phyloP scores from a whole-genome alignment of 1,140 invertebrate species.

The Drosophila oshimai region DNA sequence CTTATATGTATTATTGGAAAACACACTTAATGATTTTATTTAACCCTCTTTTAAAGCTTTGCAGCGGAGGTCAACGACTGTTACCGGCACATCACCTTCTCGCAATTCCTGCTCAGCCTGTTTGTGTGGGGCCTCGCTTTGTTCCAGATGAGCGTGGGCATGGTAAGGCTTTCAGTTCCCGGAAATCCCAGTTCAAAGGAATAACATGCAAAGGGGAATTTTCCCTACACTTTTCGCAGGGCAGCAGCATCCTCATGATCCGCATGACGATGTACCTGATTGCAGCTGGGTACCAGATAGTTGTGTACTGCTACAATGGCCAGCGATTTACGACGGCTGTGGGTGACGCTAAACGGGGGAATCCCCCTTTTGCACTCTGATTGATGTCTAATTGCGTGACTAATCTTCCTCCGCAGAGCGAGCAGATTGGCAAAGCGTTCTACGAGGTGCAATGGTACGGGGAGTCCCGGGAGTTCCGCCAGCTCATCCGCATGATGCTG shows the following conservation, averaged over 20 bases:
- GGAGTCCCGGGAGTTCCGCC: constrained; percentile 62
- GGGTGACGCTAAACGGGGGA: constrained; percentile 4
- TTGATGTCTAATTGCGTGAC: constrained; percentile 5
- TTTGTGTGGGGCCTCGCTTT: constrained; percentile 60
- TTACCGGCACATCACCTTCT: constrained; percentile 57
- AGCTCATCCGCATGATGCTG: constrained; percentile 70
- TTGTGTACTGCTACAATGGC: constrained; percentile 75
- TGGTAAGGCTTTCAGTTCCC: constrained; percentile 25
- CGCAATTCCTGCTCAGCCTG: constrained; percentile 70
- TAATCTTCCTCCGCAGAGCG: constrained; percentile 44
- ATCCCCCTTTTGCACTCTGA: not conserved
- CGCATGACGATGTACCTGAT: constrained; percentile 70
- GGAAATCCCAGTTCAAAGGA: too few species aligned
- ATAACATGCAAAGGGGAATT: not conserved
- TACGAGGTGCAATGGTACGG: constrained; percentile 64
- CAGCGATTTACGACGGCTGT: constrained; percentile 63
- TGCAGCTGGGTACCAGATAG: constrained; percentile 64
- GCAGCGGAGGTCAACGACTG: constrained; percentile 50
- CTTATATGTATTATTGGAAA: too few species aligned
- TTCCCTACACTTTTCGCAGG: constrained; percentile 9
- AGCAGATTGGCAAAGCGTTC: constrained; percentile 60
- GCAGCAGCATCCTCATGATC: constrained; percentile 27
- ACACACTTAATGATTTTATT: not conserved
- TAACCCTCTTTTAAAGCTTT: constrained; percentile 18
- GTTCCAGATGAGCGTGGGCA: constrained; percentile 69